These are phyloP conservation scores for Vandiemenella viatica DNA, from an alignment of 2,888 invertebrate species.

Conservation along the genomic window DNA sequence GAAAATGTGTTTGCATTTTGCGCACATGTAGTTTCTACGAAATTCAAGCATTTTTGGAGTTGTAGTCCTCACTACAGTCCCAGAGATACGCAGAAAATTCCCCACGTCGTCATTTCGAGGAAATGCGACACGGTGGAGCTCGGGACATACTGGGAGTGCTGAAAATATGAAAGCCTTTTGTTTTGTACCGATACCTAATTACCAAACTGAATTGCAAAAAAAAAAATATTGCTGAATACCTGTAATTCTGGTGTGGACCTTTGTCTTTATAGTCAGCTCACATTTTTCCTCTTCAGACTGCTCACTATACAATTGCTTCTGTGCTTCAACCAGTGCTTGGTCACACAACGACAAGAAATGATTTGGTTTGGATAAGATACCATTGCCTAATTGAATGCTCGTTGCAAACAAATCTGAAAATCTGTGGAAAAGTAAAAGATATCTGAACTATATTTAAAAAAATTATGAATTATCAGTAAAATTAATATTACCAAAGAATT, in stretches of 20 bases:
- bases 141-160: constrained; percentile 52
- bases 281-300: constrained; percentile 27
- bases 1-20: constrained; percentile 56
- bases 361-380: constrained; percentile 47
- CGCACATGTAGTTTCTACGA: constrained; percentile 55
- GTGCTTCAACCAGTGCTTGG: constrained; percentile 41
- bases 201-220: background rate
- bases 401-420: constrained; percentile 54
- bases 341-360: constrained; percentile 47
- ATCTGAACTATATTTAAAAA: background rate
- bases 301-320: constrained; percentile 37
- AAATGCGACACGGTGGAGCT: constrained; percentile 46
- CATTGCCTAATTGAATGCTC: constrained; percentile 48
- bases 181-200: background rate
- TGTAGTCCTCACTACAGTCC: constrained; percentile 63
- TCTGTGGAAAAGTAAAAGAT: constrained; percentile 33
- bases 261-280: constrained; percentile 37
- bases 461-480: too few relatives aligned
- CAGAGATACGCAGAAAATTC: constrained; percentile 57
- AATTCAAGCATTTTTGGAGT: constrained; percentile 61
- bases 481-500: background rate
- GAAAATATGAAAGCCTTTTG: constrained; percentile 23
- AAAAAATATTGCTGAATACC: constrained; percentile 19
- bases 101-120: constrained; percentile 57
- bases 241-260: constrained; percentile 48